Base-by-base conservation (phyloP, 2,888 invertebrate genomes). In the Drosophila meridionalis region DNA sequence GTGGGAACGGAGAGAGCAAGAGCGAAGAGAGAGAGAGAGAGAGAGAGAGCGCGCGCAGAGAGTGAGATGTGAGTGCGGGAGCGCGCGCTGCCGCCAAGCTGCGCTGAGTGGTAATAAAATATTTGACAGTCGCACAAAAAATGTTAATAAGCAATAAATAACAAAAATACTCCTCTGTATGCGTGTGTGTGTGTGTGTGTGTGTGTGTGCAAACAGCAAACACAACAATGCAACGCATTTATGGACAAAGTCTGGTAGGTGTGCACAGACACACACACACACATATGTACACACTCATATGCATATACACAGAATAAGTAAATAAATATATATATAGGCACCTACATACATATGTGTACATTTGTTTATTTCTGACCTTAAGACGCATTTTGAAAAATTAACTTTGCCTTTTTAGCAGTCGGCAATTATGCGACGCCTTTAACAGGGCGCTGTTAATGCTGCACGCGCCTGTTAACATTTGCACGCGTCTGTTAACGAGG, bases 111-210 rank as follows among this genome's bases (percentile, higher is more conserved):
- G 68, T 60, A 66, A 74, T 74, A 69, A 73, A 81, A 73, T 69
- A 62, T 73, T 72, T 76, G 72, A 69, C 77, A 76, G 79, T 74
- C 82, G 52, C 43, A 56, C 59, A 63, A 70, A 52, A 81, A 79
- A 82, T 73, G 69, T 89, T 89, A 81, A 89, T 87, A 89, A 87
- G 72, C 83, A 80, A 83, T 83, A 83, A 89, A 83, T 87, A 87
- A 81, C 68, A 76, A 77, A 57, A 82, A 59, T 83, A 70, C 65
- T 62, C 66, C 14, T 62, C 55, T 62, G 30, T 70, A 26, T 53
- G 34, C 42, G 36, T 43, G 60, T 76, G 83, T 77, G 88, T 42
- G n/a, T n/a, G n/a, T 45, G 26, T 8, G 9, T 36, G 3, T 36
- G 36, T 82, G 75, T 68, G 34, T 59, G 26, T 83, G 82, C 65